These are phyloP conservation scores for Clunio marinus DNA, from an alignment of 2,888 invertebrate species.

Conservation along the genomic window DNA sequence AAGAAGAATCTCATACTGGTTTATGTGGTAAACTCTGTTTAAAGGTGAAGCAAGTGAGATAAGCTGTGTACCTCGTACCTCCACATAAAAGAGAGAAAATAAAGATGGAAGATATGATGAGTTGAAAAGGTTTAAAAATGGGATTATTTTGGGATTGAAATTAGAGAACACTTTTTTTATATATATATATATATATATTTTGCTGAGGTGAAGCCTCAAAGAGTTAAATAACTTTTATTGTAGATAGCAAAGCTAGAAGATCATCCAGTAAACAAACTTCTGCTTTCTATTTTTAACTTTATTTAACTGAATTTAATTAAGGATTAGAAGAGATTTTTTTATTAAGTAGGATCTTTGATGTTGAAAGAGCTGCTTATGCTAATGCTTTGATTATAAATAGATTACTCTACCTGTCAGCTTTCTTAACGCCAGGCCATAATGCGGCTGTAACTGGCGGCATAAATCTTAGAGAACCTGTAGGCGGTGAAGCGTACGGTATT, in stretches of 20 bases:
- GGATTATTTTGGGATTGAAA: neutral
- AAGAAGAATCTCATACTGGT: neutral
- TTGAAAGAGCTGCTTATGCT: neutral
- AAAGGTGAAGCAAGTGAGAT: neutral
- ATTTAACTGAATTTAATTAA: too few relatives aligned
- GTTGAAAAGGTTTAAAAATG: neutral
- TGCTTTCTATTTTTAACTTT: too few relatives aligned
- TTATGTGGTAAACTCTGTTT: neutral
- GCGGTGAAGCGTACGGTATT: slow-evolving; percentile 91
- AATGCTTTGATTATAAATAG: neutral
- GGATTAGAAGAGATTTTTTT: too few relatives aligned
- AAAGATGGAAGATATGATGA: too few relatives aligned
- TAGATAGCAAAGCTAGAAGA: neutral
- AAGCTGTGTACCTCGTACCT: neutral
- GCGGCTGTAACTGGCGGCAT: slow-evolving; percentile 95
- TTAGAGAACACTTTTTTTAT: too few relatives aligned
- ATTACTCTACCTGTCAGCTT: slow-evolving; percentile 62
- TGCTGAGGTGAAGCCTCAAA: neutral
- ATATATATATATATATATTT: too few relatives aligned
- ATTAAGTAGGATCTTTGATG: too few relatives aligned
- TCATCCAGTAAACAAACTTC: neutral
- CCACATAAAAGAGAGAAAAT: neutral
- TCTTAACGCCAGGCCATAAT: slow-evolving; percentile 84
- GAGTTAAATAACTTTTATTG: neutral
- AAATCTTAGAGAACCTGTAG: slow-evolving; percentile 81